Conservation (phyloP, 1,140 invertebrate genomes). For the Tenebrio molitor region DNA sequence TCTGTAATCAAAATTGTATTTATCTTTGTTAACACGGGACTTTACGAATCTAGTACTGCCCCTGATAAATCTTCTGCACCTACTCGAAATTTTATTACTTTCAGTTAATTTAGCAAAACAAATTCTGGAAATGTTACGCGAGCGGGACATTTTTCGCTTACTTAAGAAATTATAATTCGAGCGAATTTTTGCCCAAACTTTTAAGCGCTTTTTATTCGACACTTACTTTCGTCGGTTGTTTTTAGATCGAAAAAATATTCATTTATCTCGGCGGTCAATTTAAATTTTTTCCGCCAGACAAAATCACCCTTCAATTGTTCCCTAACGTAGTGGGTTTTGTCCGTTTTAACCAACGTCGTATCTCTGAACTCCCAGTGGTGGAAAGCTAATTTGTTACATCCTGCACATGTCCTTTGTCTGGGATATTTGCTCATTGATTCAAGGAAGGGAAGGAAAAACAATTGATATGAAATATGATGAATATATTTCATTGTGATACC, state of each 20-base stretch:
- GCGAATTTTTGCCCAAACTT: too few species aligned
- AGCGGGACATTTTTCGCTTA: too few species aligned
- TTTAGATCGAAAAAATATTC: neutral
- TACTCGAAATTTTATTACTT: too few species aligned
- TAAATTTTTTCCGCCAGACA: conserved; percentile 4
- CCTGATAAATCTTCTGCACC: too few species aligned
- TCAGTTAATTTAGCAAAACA: too few species aligned
- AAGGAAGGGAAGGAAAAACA: conserved; percentile 18
- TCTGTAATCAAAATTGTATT: too few species aligned
- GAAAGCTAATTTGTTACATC: conserved; percentile 34
- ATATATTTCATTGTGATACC: conserved; percentile 1
- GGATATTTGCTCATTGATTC: conserved; percentile 11
- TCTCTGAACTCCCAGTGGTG: conserved; percentile 16
- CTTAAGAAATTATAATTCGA: too few species aligned
- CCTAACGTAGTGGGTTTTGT: conserved; percentile 13
- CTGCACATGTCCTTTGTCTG: conserved; percentile 8
- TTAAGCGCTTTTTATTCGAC: too few species aligned
- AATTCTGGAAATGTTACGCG: too few species aligned
- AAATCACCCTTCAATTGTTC: conserved; percentile 26
- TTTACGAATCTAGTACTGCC: too few species aligned
- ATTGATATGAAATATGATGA: conserved; percentile 20
- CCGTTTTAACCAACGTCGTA: conserved; percentile 14
- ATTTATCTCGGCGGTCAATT: neutral
- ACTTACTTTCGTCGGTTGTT: too few species aligned
- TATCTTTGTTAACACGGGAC: too few species aligned